Evolutionary conservation across 2,888 invertebrate genomes (phyloP), one percentile per base, ranked within the genome.

Genomic region (Punctoribates punctum): DNA sequence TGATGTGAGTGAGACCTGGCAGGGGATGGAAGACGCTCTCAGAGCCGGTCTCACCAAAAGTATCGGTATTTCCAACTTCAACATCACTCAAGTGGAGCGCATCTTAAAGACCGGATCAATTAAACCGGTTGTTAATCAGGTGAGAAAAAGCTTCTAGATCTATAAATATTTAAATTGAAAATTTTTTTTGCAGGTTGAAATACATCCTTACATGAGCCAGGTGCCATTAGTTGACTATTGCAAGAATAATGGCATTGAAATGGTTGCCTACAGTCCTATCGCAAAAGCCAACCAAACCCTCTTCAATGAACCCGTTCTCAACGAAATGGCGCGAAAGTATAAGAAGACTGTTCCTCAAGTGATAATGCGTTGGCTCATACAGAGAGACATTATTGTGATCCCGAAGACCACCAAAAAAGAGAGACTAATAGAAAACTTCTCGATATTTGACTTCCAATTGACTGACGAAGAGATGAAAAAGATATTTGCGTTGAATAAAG

Each of bases 1-100:
- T 23, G 29, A 34, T 34, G 23, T 42, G 9, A 17, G 20, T 23
- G 70, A 70, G 46, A 70, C 70, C 70, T 70, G 70, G 70, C 34
- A 23, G 46, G 70, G 23, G 8, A 23, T 84, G 42, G 81, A 82
- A 74, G 79, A 81, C 42, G 81, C 82, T 27, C 78, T 83, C n/a
- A 73, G 80, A 73, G 78, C 75, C 85, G 83, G 29, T 27, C 13
- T 70, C 11, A 20, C 25, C 4, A 38, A 42, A 11, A 23, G 23
- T 42, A 70, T 70, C 11, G 70, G 70, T 23, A 23, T 70, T 34
- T 70, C 70, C 3, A 70, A 70, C 23, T 70, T 70, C 20, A 70
- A 70, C 23, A 6, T 11, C 13, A 23, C 4, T 23, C 70, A 70
- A 42, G 8, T 70, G 5, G 20, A 70, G 6, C 6, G n/a, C 2